Conservation (phyloP, 2,113 vertebrate genomes). For the Tetrax tetrax region DNA sequence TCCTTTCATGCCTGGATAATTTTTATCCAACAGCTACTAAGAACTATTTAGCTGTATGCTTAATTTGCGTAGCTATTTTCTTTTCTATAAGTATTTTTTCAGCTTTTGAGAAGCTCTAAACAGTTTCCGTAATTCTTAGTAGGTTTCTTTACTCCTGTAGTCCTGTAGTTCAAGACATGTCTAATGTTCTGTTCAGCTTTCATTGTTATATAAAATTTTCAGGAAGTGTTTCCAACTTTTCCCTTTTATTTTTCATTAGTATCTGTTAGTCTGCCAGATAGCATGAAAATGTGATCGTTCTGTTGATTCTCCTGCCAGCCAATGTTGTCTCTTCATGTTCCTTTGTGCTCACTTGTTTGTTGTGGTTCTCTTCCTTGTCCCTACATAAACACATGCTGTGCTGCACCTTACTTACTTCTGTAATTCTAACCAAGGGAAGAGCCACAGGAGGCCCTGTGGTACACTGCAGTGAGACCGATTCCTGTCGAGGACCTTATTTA, state of each 20-base stretch:
- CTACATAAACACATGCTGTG: neutral
- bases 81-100: neutral
- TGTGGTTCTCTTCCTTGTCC: neutral
- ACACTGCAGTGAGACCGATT: neutral
- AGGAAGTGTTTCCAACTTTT: neutral
- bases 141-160: neutral
- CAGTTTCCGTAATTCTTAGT: neutral
- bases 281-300: neutral
- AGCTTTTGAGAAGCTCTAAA: neutral
- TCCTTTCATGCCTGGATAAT: neutral
- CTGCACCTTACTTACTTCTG: neutral
- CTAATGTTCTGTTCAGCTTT: neutral
- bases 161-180: neutral
- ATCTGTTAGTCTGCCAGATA: neutral
- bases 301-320: neutral
- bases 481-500: neutral
- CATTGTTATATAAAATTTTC: neutral
- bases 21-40: neutral
- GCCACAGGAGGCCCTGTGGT: neutral
- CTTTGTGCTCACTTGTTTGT: neutral
- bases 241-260: neutral
- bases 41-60: neutral
- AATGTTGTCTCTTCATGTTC: neutral
- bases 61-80: neutral
- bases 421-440: neutral